Evolutionary conservation across 2,113 vertebrate species (phyloP).

Genomic region (Sapayoa aenigma): DNA sequence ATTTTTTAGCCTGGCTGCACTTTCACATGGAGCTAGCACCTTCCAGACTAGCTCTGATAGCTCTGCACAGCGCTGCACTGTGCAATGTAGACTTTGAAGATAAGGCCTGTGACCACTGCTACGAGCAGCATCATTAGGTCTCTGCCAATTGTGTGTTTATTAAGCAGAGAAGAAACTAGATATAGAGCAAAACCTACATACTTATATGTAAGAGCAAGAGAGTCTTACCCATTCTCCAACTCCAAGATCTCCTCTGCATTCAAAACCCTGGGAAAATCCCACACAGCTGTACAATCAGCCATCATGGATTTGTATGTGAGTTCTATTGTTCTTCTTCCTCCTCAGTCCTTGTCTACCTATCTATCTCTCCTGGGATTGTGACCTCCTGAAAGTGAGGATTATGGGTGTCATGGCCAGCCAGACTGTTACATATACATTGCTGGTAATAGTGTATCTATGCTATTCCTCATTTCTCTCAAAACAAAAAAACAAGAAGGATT

Average conservation of each 20-base stretch:
- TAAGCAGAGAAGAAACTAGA: not conserved
- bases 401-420: not conserved
- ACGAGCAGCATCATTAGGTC: not conserved
- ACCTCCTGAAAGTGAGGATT: not conserved
- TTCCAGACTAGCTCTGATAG: not conserved
- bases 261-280: not conserved
- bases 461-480: not conserved
- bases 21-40: not conserved
- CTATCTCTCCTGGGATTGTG: not conserved
- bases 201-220: not conserved
- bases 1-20: not conserved
- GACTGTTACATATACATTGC: not conserved
- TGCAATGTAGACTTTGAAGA: not conserved
- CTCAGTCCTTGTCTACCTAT: not conserved
- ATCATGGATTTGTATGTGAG: not conserved
- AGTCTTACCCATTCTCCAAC: rapidly evolving
- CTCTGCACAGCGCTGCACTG: not conserved
- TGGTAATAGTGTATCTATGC: not conserved
- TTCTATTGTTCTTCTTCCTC: not conserved
- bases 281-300: not conserved
- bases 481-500: not conserved
- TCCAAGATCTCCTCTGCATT: not conserved
- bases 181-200: not conserved
- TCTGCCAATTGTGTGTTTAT: not conserved
- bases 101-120: not conserved